A percentile compares a stretch with the other conserved stretches of the same genome.
phyloP scores from a whole-genome alignment of 2,888 invertebrate species.

The Caenorhabditis imperialis region DNA sequence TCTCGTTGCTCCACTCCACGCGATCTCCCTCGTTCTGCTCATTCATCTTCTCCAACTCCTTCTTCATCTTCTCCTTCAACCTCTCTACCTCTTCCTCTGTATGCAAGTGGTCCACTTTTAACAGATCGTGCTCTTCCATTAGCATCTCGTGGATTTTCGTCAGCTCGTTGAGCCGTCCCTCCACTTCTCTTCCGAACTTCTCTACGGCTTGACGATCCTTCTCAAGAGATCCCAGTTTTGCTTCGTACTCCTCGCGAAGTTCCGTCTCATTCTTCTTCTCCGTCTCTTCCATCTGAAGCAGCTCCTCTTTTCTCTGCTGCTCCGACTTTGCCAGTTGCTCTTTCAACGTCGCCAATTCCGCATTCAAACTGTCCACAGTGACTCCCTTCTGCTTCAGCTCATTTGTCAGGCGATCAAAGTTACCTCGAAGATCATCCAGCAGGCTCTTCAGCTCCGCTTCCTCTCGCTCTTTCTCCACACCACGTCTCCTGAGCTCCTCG shows the following conservation, averaged over 20 bases:
- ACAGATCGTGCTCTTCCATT: conserved; percentile 55
- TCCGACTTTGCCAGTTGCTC: conserved; percentile 41
- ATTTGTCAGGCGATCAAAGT: conserved; percentile 58
- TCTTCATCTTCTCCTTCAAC: conserved; percentile 36
- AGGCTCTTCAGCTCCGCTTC: conserved; percentile 40
- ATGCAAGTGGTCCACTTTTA: conserved; percentile 47
- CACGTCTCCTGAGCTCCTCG: conserved; percentile 21
- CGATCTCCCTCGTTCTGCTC: conserved; percentile 51
- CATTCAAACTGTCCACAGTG: conserved; percentile 54
- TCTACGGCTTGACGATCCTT: conserved; percentile 35
- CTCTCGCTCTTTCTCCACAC: conserved; percentile 26
- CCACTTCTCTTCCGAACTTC: conserved; percentile 34
- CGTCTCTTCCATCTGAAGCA: conserved; percentile 30
- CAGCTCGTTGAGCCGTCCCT: conserved; percentile 54
- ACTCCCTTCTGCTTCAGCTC: conserved; percentile 56
- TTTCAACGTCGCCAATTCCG: conserved; percentile 41
- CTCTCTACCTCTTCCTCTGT: conserved; percentile 30
- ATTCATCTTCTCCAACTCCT: conserved; percentile 46
- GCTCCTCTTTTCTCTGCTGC: conserved; percentile 47
- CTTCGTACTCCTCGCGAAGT: conserved; percentile 46
- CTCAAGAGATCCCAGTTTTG: conserved; percentile 20
- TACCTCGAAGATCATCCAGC: conserved; percentile 54
- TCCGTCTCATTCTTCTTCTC: conserved; percentile 53
- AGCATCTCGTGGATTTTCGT: conserved; percentile 57
- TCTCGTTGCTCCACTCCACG: conserved; percentile 32